phyloP scores from a whole-genome alignment of 2,797 vertebrate species.

The Tenualosa ilisha region DNA sequence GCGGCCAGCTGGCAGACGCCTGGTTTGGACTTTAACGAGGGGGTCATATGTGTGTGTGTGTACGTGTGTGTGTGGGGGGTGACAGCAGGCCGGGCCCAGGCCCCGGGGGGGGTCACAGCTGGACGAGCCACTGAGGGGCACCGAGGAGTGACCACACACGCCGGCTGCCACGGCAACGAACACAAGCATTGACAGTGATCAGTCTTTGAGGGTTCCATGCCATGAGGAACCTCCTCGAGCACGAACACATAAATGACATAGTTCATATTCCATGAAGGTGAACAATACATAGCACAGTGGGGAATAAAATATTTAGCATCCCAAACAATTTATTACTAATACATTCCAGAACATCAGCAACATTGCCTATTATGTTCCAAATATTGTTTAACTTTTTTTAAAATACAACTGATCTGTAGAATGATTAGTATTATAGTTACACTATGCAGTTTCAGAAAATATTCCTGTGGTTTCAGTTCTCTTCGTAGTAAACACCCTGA shows the following conservation, averaged over 20 bases:
- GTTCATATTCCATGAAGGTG: neutral
- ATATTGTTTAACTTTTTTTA: neutral
- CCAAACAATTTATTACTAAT: neutral
- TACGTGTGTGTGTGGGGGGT: neutral
- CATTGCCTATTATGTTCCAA: neutral
- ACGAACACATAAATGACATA: neutral
- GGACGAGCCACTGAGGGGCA: slow-evolving; percentile 43
- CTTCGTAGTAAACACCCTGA: neutral
- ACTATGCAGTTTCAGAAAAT: neutral
- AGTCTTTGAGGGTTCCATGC: neutral
- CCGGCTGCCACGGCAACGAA: neutral
- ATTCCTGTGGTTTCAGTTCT: neutral
- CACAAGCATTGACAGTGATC: neutral
- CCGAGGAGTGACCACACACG: slow-evolving; percentile 23
- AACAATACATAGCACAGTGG: neutral
- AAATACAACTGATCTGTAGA: neutral
- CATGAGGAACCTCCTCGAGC: neutral
- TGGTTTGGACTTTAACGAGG: slow-evolving; percentile 77
- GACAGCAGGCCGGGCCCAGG: slow-evolving; percentile 55
- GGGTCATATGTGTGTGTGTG: neutral
- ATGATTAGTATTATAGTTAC: neutral
- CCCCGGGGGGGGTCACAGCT: slow-evolving; percentile 77
- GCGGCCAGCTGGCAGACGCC: slow-evolving; percentile 79
- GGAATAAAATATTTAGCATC: neutral
- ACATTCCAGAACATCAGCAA: neutral